A percentile compares a stretch with the other conserved stretches of the same genome.
Evolutionary conservation across 2,113 vertebrate species (phyloP).

Genomic region (Addax nasomaculatus): DNA sequence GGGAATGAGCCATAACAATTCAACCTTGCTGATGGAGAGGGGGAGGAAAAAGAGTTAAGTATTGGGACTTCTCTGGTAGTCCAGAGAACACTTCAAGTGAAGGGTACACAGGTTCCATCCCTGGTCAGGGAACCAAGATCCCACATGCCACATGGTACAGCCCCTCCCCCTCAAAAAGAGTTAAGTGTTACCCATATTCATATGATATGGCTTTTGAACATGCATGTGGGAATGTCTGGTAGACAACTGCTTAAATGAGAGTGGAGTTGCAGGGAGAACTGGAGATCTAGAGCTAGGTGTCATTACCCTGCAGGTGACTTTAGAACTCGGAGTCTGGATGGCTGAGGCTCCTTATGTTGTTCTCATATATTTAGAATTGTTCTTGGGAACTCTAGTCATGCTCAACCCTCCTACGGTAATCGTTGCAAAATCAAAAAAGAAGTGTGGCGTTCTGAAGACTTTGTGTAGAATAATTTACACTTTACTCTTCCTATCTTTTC

Average conservation of each 20-base stretch:
- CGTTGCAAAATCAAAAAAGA: neutral
- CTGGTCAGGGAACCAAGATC: neutral
- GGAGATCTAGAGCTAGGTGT: neutral
- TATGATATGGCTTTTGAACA: neutral
- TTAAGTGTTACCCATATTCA: neutral
- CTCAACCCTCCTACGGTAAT: neutral
- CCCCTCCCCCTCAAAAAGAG: neutral
- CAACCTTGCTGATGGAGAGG: neutral
- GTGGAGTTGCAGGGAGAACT: neutral
- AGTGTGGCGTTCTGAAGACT: slow-evolving; percentile 43
- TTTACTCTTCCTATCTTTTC: slow-evolving; percentile 39
- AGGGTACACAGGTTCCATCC: neutral
- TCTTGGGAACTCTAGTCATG: neutral
- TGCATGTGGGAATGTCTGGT: neutral
- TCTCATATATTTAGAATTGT: neutral
- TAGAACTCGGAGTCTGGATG: neutral
- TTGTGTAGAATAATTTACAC: slow-evolving; percentile 39
- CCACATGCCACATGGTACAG: neutral
- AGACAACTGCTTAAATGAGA: neutral
- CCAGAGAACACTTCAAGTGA: neutral
- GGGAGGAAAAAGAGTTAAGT: neutral
- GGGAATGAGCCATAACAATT: neutral
- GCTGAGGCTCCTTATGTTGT: neutral
- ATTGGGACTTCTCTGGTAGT: neutral
- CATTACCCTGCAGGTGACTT: neutral